Percentiles rank a stretch among this genome's conserved stretches.
Evolutionary conservation across 2,888 invertebrate genomes (phyloP).

Genomic region (Tenthredo distinguenda): DNA sequence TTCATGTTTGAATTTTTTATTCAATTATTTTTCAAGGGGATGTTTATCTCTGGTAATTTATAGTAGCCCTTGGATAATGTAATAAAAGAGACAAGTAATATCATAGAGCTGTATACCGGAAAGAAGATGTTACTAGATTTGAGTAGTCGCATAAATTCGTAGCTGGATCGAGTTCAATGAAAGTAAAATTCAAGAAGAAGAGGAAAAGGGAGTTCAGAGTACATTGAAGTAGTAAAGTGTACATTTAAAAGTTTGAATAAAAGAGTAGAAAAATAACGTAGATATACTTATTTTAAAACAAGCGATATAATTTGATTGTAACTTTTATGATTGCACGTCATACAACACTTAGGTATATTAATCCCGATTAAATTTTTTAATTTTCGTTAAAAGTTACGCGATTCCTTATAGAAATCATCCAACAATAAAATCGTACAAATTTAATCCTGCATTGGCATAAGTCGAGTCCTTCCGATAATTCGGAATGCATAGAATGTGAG

Average conservation of each 20-base stretch:
- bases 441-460: neutral
- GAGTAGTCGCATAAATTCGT: neutral
- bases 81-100: neutral
- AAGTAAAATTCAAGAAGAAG: conserved; percentile 4
- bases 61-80: neutral
- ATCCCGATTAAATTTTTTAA: neutral
- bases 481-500: neutral
- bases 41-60: neutral
- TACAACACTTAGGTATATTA: neutral
- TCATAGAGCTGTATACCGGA: neutral
- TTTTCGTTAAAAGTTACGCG: neutral
- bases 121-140: neutral
- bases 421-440: neutral
- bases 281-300: neutral
- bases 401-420: neutral
- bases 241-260: conserved; percentile 2
- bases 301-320: neutral
- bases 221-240: conserved; percentile 25
- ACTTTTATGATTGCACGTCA: conserved; percentile 4
- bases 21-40: neutral
- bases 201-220: neutral
- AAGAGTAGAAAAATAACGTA: conserved; percentile 4
- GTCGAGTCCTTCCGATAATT: neutral
- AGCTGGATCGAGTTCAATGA: neutral
- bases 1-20: neutral